These are phyloP conservation scores for Aspidapion aeneum DNA, from an alignment of 2,888 invertebrate genomes.

Conservation along the genomic window DNA sequence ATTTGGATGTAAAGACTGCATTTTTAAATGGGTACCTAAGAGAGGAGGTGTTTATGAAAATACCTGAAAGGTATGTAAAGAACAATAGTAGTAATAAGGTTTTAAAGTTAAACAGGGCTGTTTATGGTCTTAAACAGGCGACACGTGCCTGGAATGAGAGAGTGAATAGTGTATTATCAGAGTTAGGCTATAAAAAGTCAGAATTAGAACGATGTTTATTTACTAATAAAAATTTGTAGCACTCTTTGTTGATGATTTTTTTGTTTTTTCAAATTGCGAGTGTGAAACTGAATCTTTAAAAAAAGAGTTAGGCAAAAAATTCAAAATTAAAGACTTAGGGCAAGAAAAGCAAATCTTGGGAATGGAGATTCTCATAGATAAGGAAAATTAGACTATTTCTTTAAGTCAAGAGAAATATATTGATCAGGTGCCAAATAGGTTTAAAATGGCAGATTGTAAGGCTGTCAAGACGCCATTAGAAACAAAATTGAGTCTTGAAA, in stretches of 20 bases:
- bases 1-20: too few species aligned
- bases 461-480: slow-evolving; percentile 6
- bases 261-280: slow-evolving; percentile 25
- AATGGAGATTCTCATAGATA: slow-evolving; percentile 16
- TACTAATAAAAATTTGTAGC: slow-evolving; percentile 24
- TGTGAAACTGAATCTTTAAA: slow-evolving; percentile 19
- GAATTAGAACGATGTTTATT: slow-evolving; percentile 25
- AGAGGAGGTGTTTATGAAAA: too few species aligned
- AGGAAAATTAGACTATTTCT: slow-evolving; percentile 11
- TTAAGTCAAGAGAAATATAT: slow-evolving; percentile 22
- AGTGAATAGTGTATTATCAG: slow-evolving; percentile 18
- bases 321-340: slow-evolving; percentile 24
- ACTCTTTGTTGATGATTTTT: slow-evolving; percentile 29
- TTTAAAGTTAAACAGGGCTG: slow-evolving; percentile 22
- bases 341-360: slow-evolving; percentile 22
- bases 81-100: slow-evolving; percentile 23
- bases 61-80: too few species aligned
- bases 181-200: slow-evolving; percentile 16
- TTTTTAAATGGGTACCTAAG: too few species aligned
- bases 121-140: slow-evolving; percentile 29
- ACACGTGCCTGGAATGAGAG: slow-evolving; percentile 22
- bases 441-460: slow-evolving; percentile 7
- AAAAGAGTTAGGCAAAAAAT: slow-evolving; percentile 21
- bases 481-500: slow-evolving; percentile 1
- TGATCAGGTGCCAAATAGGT: slow-evolving; percentile 9